These are phyloP conservation scores for Notoglanidium macrostoma DNA, from an alignment of 2,797 vertebrate species.

Conservation along the genomic window DNA sequence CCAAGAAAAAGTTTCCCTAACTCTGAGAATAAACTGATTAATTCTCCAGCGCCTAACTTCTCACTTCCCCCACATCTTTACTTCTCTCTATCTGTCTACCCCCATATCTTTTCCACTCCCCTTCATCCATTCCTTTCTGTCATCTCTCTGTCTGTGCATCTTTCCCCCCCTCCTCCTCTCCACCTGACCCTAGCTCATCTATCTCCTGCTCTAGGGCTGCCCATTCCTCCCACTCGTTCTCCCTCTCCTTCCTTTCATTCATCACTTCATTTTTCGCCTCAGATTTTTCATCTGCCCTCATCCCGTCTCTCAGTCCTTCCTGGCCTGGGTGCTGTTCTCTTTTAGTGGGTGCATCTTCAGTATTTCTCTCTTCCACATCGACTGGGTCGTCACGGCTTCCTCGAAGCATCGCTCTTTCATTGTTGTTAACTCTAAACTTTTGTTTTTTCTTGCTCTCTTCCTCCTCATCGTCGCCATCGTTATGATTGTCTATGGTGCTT, in stretches of 20 bases:
- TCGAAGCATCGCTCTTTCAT: constrained; percentile 4
- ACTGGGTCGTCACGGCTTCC: not conserved
- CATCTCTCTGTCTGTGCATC: constrained; percentile 55
- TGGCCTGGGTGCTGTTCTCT: constrained; percentile 27
- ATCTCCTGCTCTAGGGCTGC: constrained; percentile 51
- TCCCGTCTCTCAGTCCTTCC: constrained; percentile 42
- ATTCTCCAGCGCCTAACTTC: constrained; percentile 38
- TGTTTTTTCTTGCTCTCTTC: not conserved
- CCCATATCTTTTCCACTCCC: constrained; percentile 54
- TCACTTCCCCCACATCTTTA: constrained; percentile 33
- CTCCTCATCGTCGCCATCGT: not conserved
- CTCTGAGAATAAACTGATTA: constrained; percentile 51
- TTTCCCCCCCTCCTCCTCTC: constrained; percentile 50
- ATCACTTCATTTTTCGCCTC: constrained; percentile 49
- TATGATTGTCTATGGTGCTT: not conserved
- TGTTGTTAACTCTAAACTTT: not conserved
- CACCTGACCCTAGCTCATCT: constrained; percentile 55
- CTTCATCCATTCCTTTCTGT: constrained; percentile 33
- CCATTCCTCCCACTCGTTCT: constrained; percentile 53
- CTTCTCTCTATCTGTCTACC: constrained; percentile 42
- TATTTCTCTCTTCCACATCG: not conserved
- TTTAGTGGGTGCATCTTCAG: not conserved
- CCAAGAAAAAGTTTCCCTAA: constrained; percentile 26
- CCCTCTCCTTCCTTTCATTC: constrained; percentile 54
- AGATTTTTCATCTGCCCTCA: constrained; percentile 52